Conservation (phyloP, 2,888 invertebrate genomes). For the Epistrophella euchroma region DNA sequence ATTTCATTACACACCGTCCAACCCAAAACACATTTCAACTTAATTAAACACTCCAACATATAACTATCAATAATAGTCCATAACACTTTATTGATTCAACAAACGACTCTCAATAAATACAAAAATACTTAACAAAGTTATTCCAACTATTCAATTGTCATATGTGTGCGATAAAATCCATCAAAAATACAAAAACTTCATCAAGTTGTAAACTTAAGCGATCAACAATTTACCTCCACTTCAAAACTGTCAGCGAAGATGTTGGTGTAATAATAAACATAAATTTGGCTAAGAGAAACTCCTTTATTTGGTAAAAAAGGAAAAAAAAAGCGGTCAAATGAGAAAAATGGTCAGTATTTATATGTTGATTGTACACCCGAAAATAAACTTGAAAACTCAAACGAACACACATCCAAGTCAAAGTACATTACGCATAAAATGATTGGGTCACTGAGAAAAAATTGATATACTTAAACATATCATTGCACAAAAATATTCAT, state of each 20-base stretch:
- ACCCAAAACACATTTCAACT: constrained; percentile 8
- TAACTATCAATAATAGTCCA: constrained; percentile 53
- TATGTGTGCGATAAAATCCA: constrained; percentile 69
- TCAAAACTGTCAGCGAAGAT: constrained; percentile 53
- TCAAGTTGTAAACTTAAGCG: constrained; percentile 67
- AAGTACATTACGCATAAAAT: neutral
- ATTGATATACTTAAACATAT: too few species aligned
- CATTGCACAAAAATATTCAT: too few species aligned
- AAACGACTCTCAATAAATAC: constrained; percentile 62
- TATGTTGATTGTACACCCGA: constrained; percentile 53
- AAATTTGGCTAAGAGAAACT: constrained; percentile 36
- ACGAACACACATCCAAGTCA: constrained; percentile 35
- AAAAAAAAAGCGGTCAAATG: constrained; percentile 14
- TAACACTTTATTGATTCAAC: constrained; percentile 41
- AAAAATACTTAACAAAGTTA: constrained; percentile 62
- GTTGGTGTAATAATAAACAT: constrained; percentile 70
- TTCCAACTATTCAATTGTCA: constrained; percentile 69
- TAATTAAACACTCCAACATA: constrained; percentile 47
- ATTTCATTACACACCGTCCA: neutral
- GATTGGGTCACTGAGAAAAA: neutral
- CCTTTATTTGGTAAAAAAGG: neutral
- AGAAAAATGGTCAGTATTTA: constrained; percentile 48
- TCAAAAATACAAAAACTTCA: constrained; percentile 60
- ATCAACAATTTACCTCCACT: constrained; percentile 65
- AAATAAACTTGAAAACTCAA: constrained; percentile 57